Evolutionary conservation across 2,797 vertebrate genomes (phyloP).

Genomic region (Neoniphon sammara): DNA sequence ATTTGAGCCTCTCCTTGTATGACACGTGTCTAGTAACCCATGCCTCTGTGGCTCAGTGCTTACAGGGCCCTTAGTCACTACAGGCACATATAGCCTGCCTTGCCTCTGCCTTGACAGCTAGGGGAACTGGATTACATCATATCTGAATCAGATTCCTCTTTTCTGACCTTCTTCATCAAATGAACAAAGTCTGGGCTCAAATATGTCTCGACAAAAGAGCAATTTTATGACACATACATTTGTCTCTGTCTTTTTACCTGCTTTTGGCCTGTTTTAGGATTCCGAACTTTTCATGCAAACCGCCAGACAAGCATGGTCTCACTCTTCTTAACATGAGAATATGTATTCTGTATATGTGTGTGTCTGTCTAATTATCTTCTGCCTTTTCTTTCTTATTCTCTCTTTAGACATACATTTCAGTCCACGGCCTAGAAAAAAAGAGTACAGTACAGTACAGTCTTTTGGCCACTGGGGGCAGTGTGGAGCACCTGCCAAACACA

Average conservation of each 20-base stretch:
- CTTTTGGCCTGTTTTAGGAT: constrained; percentile 1
- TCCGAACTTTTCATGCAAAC: background rate
- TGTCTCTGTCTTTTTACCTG: background rate
- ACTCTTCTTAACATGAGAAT: too few relatives aligned
- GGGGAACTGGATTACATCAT: constrained; percentile 67
- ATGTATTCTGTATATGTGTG: too few relatives aligned
- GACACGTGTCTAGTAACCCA: constrained; percentile 59
- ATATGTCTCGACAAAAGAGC: background rate
- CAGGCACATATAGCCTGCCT: constrained; percentile 42
- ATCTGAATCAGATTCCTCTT: constrained; percentile 70
- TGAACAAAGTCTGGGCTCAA: constrained; percentile 12
- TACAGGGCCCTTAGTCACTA: constrained; percentile 66
- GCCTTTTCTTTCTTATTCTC: too few relatives aligned
- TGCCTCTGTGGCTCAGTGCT: constrained; percentile 45
- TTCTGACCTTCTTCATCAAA: constrained; percentile 58
- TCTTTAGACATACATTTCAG: too few relatives aligned
- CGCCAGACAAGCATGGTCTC: too few relatives aligned
- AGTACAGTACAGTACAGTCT: too few relatives aligned
- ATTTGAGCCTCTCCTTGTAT: constrained; percentile 50
- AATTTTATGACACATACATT: background rate
- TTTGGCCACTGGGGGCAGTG: too few relatives aligned
- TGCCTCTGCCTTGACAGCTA: constrained; percentile 59
- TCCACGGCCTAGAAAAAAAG: too few relatives aligned
- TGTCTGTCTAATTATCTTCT: too few relatives aligned
- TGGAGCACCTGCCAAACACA: too few relatives aligned